phyloP scores from a whole-genome alignment of 2,888 invertebrate species.

The Acleris sparsana region DNA sequence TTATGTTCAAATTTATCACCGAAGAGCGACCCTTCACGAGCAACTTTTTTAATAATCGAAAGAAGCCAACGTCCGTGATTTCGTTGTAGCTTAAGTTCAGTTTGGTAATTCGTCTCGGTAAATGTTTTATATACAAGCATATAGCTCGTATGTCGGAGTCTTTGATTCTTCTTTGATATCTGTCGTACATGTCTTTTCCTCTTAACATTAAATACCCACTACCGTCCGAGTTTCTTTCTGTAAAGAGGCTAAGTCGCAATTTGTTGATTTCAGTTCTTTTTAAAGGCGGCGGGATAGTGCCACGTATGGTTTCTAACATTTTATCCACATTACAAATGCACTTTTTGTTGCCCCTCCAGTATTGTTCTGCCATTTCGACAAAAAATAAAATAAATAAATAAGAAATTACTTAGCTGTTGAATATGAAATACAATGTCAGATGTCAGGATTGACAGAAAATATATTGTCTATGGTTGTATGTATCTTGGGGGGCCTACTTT shows the following conservation, averaged over 20 bases:
- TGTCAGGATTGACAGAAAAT: not conserved
- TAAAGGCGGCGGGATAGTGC: conserved; percentile 46
- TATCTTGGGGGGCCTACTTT: no score
- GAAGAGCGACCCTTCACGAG: conserved; percentile 73
- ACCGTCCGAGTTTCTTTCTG: conserved; percentile 82
- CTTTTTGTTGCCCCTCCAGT: conserved; percentile 44
- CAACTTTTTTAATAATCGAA: conserved; percentile 66
- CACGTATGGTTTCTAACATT: conserved; percentile 60
- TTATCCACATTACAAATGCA: conserved; percentile 61
- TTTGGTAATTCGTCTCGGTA: conserved; percentile 70
- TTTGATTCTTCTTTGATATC: conserved; percentile 68
- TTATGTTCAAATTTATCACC: conserved; percentile 79
- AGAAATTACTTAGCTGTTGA: not conserved
- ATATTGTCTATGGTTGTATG: no score
- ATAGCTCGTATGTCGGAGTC: conserved; percentile 79
- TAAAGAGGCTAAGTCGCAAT: conserved; percentile 66
- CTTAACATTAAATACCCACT: conserved; percentile 75
- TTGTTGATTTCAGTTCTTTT: conserved; percentile 54
- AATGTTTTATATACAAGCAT: conserved; percentile 69
- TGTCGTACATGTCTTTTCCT: conserved; percentile 78
- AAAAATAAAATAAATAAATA: conserved; percentile 21
- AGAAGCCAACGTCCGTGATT: conserved; percentile 79
- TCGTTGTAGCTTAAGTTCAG: conserved; percentile 83
- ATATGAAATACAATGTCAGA: conserved; percentile 3
- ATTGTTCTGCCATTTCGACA: conserved; percentile 9